Evolutionary conservation across 2,888 invertebrate species (phyloP).

Genomic region (Rosalia funebris): DNA sequence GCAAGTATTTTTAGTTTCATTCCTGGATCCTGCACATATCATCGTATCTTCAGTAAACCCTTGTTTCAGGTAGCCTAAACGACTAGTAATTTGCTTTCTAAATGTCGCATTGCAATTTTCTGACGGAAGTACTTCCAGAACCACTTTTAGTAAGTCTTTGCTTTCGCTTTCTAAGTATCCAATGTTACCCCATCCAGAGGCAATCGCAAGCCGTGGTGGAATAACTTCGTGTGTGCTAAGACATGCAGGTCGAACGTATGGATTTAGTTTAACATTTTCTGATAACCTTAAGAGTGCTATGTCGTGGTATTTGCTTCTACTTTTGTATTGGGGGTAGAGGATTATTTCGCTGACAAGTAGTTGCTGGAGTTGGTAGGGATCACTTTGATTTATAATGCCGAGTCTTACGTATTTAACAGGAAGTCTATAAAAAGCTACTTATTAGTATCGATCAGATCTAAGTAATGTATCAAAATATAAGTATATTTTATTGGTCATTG

Average conservation of each 20-base stretch:
- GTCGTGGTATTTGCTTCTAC: constrained; percentile 64
- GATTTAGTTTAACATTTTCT: constrained; percentile 56
- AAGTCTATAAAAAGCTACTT: constrained; percentile 33
- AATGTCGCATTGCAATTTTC: constrained; percentile 59
- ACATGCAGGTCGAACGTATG: constrained; percentile 65
- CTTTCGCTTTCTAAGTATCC: constrained; percentile 54
- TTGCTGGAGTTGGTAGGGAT: constrained; percentile 6
- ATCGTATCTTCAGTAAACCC: constrained; percentile 66
- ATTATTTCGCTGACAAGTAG: constrained; percentile 48
- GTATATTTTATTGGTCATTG: too few relatives aligned
- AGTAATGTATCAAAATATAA: too few relatives aligned
- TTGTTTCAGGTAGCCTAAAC: constrained; percentile 48
- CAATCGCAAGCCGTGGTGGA: constrained; percentile 54
- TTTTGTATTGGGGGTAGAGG: constrained; percentile 61
- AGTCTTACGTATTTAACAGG: constrained; percentile 39
- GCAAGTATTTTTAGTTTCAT: constrained; percentile 65
- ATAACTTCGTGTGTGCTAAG: constrained; percentile 48
- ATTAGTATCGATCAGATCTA: too few relatives aligned
- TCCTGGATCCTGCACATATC: constrained; percentile 68
- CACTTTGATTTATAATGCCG: constrained; percentile 36
- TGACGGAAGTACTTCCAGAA: constrained; percentile 60
- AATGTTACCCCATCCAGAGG: constrained; percentile 66
- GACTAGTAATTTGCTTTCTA: constrained; percentile 38
- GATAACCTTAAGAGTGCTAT: constrained; percentile 65
- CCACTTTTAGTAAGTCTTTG: constrained; percentile 66